Evolutionary conservation across 64 coral and sea anemone genomes (phyloP).

Genomic region (Montipora capricornis): DNA sequence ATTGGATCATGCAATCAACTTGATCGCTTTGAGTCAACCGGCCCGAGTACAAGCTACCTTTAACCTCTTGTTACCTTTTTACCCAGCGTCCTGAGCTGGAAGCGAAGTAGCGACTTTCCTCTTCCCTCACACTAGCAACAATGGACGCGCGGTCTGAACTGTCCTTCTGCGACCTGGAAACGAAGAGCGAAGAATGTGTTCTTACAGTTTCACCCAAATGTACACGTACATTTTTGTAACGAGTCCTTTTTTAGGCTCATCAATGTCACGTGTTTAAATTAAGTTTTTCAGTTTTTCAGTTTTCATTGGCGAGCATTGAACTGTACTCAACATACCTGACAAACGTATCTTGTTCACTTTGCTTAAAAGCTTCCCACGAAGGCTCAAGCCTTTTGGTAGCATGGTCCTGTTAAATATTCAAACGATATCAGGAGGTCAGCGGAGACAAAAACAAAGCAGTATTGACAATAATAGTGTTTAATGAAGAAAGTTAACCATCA

Average conservation of each 20-base stretch:
- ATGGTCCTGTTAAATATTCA: neutral
- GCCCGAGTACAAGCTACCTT: neutral
- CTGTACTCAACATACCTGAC: neutral
- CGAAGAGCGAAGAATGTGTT: neutral
- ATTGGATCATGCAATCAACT: too few relatives aligned
- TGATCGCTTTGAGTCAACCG: too few relatives aligned
- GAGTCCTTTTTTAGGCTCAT: too few relatives aligned
- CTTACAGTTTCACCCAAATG: neutral
- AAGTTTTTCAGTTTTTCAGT: too few relatives aligned
- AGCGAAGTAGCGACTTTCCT: constrained; percentile 65
- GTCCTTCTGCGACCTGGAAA: constrained; percentile 38
- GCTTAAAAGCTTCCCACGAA: constrained; percentile 39
- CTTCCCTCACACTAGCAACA: constrained; percentile 3
- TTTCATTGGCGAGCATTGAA: neutral
- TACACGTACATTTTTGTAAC: too few relatives aligned
- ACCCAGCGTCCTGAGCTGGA: constrained; percentile 91
- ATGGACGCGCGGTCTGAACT: constrained; percentile 19
- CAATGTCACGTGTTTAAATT: too few relatives aligned
- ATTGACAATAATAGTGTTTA: neutral
- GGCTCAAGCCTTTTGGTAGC: constrained; percentile 36
- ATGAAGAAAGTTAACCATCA: too few relatives aligned
- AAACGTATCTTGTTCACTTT: constrained; percentile 29
- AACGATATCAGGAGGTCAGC: neutral
- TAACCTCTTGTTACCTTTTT: constrained; percentile 66
- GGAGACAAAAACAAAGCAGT: neutral